Evolutionary conservation across 1,140 invertebrate genomes (phyloP).

Genomic region (Zaprionus capensis): DNA sequence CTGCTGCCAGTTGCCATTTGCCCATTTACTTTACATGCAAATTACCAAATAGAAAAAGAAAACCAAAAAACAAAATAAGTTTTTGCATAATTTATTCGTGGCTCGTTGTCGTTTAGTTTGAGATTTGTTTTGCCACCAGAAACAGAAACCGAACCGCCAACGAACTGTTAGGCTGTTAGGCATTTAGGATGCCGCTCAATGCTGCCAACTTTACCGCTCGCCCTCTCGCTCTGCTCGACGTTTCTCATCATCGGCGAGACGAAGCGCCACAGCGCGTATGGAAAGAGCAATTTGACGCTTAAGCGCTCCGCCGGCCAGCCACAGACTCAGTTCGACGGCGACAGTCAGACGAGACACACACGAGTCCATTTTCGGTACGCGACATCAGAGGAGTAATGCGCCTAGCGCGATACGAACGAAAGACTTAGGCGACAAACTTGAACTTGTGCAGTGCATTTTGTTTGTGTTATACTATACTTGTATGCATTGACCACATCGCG

Average conservation of each 20-base stretch:
- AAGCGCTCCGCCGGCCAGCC: conserved; percentile 69
- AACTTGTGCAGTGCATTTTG: conserved; percentile 58
- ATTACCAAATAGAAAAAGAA: conserved; percentile 43
- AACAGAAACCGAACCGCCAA: conserved; percentile 19
- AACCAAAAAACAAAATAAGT: conserved; percentile 18
- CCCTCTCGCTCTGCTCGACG: background rate
- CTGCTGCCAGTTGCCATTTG: conserved; percentile 25
- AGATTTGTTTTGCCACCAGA: conserved; percentile 45
- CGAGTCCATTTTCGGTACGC: conserved; percentile 49
- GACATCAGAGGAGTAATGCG: conserved; percentile 23
- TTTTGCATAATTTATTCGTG: conserved; percentile 76
- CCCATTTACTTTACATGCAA: conserved; percentile 19
- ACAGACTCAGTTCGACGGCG: conserved; percentile 79
- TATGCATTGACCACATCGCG: conserved; percentile 31
- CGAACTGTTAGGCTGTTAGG: conserved; percentile 42
- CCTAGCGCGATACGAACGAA: conserved; percentile 42
- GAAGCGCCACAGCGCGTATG: conserved; percentile 16
- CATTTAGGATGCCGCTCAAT: conserved; percentile 30
- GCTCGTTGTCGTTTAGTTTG: conserved; percentile 36
- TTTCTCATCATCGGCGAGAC: conserved; percentile 2
- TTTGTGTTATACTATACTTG: conserved; percentile 15
- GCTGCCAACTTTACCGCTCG: background rate
- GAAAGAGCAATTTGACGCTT: conserved; percentile 79
- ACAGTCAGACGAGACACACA: conserved; percentile 77
- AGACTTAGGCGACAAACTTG: conserved; percentile 78